Conservation (phyloP, 2,797 vertebrate genomes). For the Danio kyathit region DNA sequence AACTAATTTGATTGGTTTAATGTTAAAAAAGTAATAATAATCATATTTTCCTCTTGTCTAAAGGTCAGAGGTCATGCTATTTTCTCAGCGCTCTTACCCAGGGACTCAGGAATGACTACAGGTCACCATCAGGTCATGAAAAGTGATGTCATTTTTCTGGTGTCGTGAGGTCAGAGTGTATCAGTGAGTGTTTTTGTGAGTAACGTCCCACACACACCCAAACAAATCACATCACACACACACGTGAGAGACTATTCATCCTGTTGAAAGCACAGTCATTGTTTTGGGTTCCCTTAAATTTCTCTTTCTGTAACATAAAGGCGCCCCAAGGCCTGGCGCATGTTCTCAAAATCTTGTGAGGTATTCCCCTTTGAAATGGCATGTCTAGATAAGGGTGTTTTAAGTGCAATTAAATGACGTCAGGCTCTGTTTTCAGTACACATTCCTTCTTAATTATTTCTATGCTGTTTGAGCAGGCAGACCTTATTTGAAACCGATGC, state of each 20-base stretch:
- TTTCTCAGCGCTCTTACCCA: neutral
- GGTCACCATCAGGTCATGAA: conserved; percentile 45
- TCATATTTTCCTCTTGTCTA: neutral
- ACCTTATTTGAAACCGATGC: neutral
- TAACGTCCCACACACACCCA: conserved; percentile 63
- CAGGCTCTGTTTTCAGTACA: neutral
- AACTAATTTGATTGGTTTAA: neutral
- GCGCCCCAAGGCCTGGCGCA: neutral
- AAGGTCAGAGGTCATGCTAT: conserved; percentile 7
- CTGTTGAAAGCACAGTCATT: conserved; percentile 24
- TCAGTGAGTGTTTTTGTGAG: conserved; percentile 49
- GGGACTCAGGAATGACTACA: neutral
- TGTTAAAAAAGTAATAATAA: neutral
- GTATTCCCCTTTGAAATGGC: neutral
- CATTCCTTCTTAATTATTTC: neutral
- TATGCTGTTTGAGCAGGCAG: neutral
- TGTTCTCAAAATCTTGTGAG: neutral
- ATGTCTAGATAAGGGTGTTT: neutral
- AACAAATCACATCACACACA: conserved; percentile 61
- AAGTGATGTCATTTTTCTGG: conserved; percentile 34
- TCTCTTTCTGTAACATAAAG: conserved; percentile 17
- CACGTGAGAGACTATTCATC: conserved; percentile 3
- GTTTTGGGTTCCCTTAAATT: conserved; percentile 35
- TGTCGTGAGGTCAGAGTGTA: conserved; percentile 13
- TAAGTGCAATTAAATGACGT: neutral